These are phyloP conservation scores for rabbit (Oryctolagus cuniculus) DNA, from an alignment of 2,113 vertebrate species.

Conservation along the genomic window DNA sequence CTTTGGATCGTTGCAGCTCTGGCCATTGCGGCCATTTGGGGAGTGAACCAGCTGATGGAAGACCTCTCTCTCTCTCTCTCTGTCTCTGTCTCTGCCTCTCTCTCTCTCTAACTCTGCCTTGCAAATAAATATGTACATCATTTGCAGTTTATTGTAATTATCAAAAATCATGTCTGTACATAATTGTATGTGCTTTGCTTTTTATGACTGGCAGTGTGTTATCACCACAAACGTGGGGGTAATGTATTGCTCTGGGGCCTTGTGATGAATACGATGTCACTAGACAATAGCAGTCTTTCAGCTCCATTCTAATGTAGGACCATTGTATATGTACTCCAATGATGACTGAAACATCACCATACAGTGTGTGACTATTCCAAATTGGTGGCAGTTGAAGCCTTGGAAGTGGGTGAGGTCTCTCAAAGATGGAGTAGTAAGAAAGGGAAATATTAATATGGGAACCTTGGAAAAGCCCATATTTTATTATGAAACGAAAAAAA, in stretches of 20 bases:
- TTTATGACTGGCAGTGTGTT: neutral
- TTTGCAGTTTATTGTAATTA: constrained; percentile 9
- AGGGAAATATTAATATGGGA: neutral
- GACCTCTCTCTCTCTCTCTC: too few relatives aligned
- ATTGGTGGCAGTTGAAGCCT: neutral
- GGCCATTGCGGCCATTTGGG: too few relatives aligned
- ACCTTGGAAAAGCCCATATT: neutral
- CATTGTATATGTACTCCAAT: neutral
- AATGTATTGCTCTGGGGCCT: neutral
- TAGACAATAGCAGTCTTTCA: neutral
- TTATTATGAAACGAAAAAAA: neutral
- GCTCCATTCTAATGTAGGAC: neutral
- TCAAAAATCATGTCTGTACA: neutral
- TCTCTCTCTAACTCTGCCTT: too few relatives aligned
- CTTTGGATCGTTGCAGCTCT: too few relatives aligned
- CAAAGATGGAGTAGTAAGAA: neutral
- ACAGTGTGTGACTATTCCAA: neutral
- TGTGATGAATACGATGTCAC: neutral
- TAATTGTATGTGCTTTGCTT: neutral
- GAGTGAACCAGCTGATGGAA: too few relatives aligned
- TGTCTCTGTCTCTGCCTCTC: too few relatives aligned
- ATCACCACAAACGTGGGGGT: neutral
- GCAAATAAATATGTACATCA: neutral
- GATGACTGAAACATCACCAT: neutral
- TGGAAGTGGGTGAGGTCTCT: neutral